Conservation (phyloP, 2,888 invertebrate species). For the Ennomos fuscantarius region DNA sequence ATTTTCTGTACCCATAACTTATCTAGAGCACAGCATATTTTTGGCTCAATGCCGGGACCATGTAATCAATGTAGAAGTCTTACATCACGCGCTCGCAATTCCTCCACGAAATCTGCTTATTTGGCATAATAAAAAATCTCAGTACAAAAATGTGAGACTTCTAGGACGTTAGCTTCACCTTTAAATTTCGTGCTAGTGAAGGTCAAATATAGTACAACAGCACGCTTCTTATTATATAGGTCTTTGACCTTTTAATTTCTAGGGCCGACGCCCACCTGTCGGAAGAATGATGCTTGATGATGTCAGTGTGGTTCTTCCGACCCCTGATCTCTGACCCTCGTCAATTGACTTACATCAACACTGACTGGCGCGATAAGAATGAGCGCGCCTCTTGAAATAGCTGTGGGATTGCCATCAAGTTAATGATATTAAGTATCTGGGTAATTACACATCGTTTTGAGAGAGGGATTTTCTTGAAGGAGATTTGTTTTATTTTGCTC, state of each 20-base stretch:
- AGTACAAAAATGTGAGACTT: constrained; percentile 6
- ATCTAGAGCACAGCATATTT: constrained; percentile 36
- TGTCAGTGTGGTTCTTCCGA: constrained; percentile 41
- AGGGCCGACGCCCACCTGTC: constrained; percentile 47
- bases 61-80: constrained; percentile 36
- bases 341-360: constrained; percentile 45
- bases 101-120: constrained; percentile 13
- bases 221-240: constrained; percentile 29
- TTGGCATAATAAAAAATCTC: constrained; percentile 21
- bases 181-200: constrained; percentile 26
- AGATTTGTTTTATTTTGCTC: not conserved
- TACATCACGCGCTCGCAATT: constrained; percentile 32
- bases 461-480: not conserved
- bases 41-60: constrained; percentile 36
- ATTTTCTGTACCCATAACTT: constrained; percentile 37
- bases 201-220: constrained; percentile 26
- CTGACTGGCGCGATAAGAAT: constrained; percentile 46
- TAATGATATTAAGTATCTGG: constrained; percentile 9
- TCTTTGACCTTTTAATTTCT: constrained; percentile 50
- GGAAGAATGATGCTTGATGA: constrained; percentile 45
- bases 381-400: constrained; percentile 45
- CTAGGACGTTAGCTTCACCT: constrained; percentile 11
- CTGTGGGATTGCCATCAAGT: constrained; percentile 13
- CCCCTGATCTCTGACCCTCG: constrained; percentile 49
- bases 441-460: not conserved